phyloP scores from a whole-genome alignment of 64 coral and sea anemone species.

The Actinia tenebrosa region DNA sequence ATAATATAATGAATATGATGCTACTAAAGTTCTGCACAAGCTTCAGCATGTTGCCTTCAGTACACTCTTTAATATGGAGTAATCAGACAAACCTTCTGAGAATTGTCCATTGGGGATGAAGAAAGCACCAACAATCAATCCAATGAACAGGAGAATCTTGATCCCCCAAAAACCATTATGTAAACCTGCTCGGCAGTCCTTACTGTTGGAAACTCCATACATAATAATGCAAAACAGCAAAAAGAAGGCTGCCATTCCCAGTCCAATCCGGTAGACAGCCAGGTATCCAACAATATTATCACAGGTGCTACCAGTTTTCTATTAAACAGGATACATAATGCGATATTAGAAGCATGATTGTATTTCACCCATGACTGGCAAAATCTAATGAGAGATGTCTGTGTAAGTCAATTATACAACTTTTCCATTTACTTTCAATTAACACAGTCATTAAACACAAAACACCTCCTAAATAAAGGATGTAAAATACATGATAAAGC shows the following conservation, averaged over 20 bases:
- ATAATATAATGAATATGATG: too few relatives aligned
- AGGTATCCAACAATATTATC: constrained; percentile 73
- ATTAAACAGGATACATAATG: not conserved
- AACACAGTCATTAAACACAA: too few relatives aligned
- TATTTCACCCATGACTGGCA: too few relatives aligned
- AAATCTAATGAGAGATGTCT: too few relatives aligned
- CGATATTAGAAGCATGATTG: too few relatives aligned
- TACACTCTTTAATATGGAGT: too few relatives aligned
- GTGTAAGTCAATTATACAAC: too few relatives aligned
- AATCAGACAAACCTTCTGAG: constrained; percentile 48
- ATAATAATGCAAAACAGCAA: constrained; percentile 85
- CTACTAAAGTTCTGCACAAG: not conserved
- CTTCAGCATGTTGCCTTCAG: not conserved
- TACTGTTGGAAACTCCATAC: constrained; percentile 82
- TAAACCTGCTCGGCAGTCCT: constrained; percentile 59
- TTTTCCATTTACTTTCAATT: too few relatives aligned
- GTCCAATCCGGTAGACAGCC: constrained; percentile 79
- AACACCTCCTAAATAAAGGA: too few relatives aligned
- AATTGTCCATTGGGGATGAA: constrained; percentile 92
- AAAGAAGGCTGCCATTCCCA: constrained; percentile 82
- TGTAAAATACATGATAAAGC: too few relatives aligned
- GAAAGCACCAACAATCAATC: constrained; percentile 85
- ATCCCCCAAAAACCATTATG: constrained; percentile 96
- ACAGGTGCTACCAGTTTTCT: constrained; percentile 34
- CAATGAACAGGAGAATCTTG: constrained; percentile 85